Base-by-base conservation (phyloP, 2,888 invertebrate genomes). In the Drosophila histrio region DNA sequence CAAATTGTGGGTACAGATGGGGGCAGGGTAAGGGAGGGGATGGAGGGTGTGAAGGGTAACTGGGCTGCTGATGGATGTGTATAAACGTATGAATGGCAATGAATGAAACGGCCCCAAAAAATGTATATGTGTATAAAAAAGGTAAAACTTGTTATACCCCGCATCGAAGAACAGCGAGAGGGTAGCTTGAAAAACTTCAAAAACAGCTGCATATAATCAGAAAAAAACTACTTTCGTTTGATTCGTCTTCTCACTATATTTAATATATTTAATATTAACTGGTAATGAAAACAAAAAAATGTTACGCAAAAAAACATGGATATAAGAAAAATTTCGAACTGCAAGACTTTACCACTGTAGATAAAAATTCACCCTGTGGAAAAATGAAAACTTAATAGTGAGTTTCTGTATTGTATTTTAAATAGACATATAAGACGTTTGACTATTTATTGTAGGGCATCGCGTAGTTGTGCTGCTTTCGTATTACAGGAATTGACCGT, bases 81-180 rank as follows among this genome's bases (percentile, higher is more conserved):
- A 49, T 47, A 49, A 53, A 34, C 62, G 32, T 59, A 73, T 70
- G 70, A 69, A 64, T 58, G 57, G 22, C 69, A 69, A 60, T 59
- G 74, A 73, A 68, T 53, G 57, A 34, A 19, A 43, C 32, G 17
- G 32, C 8, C 32, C 13, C 44, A 58, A 61, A 36, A 70, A 24
- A 41, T 28, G 30, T 26, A 49, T 36, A n/a, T 3, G 8, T 7
- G 60, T 72, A 47, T 38, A 8, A 7, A 11, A 13, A 8, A 53
- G 15, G 47, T 34, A 11, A 21, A 21, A 39, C 52, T 28, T 26
- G 26, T n/a, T 30, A 22, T 57, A 39, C 47, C 47, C 24, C 19
- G 56, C 13, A 34, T 9, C 13, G 3, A 2, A 8, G 11, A 7
- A 1, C n/a, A 19, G 26, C 7, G 3, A 11, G 2, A 1, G 24